A percentile compares a stretch with the other conserved stretches of the same genome.
phyloP scores from a whole-genome alignment of 2,113 vertebrate genomes.

The Rhinoderma darwinii region DNA sequence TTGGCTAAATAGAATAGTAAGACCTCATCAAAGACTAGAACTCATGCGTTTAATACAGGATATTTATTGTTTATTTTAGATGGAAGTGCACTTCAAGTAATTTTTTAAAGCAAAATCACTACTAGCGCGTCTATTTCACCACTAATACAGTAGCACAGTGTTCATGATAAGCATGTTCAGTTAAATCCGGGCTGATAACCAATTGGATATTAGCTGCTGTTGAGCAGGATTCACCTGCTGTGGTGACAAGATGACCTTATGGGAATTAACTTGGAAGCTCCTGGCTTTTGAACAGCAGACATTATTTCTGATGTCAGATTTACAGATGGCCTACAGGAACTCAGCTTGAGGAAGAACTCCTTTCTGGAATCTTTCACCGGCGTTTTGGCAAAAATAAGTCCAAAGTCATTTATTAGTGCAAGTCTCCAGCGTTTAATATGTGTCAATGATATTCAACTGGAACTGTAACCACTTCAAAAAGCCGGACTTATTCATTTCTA shows the following conservation, averaged over 20 bases:
- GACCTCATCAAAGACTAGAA: no score
- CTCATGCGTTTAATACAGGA: no score
- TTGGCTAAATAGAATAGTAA: no score
- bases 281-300: not conserved
- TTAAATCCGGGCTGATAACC: not conserved
- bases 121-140: not conserved
- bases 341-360: not conserved
- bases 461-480: not conserved
- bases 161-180: not conserved
- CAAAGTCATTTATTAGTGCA: not conserved
- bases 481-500: no score
- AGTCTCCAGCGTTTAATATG: not conserved
- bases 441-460: not conserved
- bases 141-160: not conserved
- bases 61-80: no score
- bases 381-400: not conserved
- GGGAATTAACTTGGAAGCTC: not conserved
- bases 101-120: no score
- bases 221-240: slow-evolving; percentile 11
- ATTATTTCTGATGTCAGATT: not conserved
- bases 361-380: not conserved
- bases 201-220: not conserved
- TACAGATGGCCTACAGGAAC: slow-evolving; percentile 6
- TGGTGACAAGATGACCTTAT: not conserved
- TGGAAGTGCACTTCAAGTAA: no score